Conservation (phyloP, 2,113 vertebrate species). For the Thamnaconus septentrionalis region DNA sequence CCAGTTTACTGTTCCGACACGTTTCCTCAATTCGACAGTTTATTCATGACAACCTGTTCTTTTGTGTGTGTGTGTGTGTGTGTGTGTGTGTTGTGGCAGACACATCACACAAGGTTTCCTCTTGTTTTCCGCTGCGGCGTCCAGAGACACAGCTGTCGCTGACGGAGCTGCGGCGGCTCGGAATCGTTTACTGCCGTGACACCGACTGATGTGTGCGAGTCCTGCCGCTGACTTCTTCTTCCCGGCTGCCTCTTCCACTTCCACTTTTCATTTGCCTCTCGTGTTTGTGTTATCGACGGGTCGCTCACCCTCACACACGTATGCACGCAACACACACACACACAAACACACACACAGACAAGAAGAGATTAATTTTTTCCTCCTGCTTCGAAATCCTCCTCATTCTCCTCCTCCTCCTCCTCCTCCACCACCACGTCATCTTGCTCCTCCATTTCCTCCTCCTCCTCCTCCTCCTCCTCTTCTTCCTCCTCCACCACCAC, state of each 20-base stretch:
- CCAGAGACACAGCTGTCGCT: slow-evolving; percentile 56
- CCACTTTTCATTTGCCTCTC: slow-evolving; percentile 7
- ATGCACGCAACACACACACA: slow-evolving; percentile 26
- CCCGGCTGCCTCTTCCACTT: slow-evolving; percentile 3
- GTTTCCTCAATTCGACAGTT: slow-evolving; percentile 37
- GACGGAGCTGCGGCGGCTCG: slow-evolving; percentile 21
- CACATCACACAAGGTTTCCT: slow-evolving; percentile 46
- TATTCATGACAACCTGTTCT: slow-evolving; percentile 50
- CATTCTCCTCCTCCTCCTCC: too few species aligned
- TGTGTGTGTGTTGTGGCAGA: slow-evolving; percentile 4
- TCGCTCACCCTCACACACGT: too few species aligned
- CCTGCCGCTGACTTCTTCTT: slow-evolving; percentile 15
- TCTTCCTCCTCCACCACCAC: too few species aligned
- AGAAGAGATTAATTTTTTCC: too few species aligned
- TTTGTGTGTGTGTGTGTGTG: slow-evolving; percentile 2
- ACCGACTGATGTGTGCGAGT: slow-evolving; percentile 23
- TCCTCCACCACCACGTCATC: too few species aligned
- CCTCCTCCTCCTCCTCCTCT: too few species aligned
- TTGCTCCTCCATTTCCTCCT: too few species aligned
- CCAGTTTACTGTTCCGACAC: slow-evolving; percentile 36
- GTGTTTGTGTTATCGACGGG: slow-evolving; percentile 48
- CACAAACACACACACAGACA: slow-evolving; percentile 34
- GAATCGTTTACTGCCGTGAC: slow-evolving; percentile 22
- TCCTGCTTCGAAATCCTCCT: too few species aligned
- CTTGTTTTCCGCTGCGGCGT: slow-evolving; percentile 14